Percentiles rank a stretch among this genome's conserved stretches.
phyloP scores from a whole-genome alignment of 2,113 vertebrate species.

The Parus major region DNA sequence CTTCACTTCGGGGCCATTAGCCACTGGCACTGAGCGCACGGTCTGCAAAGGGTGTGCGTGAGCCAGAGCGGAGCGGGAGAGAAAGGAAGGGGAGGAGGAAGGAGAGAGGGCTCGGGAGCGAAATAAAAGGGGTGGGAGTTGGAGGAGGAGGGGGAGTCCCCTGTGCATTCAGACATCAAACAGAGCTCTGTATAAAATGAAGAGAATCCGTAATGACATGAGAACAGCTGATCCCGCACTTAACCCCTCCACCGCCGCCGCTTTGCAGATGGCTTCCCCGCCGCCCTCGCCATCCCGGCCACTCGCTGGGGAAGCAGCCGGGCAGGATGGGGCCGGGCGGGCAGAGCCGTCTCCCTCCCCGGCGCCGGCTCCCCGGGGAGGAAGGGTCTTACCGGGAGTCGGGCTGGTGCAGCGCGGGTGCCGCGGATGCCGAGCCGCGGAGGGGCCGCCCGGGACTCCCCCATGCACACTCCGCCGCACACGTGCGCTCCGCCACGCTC shows the following conservation, averaged over 20 bases:
- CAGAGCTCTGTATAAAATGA: constrained; percentile 80
- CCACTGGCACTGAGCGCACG: constrained; percentile 78
- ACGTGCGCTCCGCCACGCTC: neutral
- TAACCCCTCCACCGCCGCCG: constrained; percentile 77
- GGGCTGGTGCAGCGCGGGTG: constrained; percentile 24
- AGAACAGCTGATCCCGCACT: constrained; percentile 82
- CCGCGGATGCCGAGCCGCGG: neutral
- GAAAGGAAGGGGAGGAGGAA: constrained; percentile 72
- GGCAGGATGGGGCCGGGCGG: neutral
- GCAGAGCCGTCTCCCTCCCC: neutral
- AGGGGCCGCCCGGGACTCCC: neutral
- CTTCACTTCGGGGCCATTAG: constrained; percentile 87
- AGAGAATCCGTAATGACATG: constrained; percentile 80
- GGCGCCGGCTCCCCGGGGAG: neutral
- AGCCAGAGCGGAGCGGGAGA: constrained; percentile 66
- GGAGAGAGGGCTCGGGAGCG: constrained; percentile 61
- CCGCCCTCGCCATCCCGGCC: neutral
- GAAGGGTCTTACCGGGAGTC: neutral
- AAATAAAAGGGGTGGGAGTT: constrained; percentile 68
- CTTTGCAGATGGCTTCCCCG: constrained; percentile 1
- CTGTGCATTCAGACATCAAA: constrained; percentile 87
- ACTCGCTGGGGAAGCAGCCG: neutral
- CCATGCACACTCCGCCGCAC: neutral
- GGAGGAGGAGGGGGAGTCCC: constrained; percentile 81
- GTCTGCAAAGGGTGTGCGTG: constrained; percentile 74